Evolutionary conservation across 2,113 vertebrate genomes (phyloP), one percentile per base, ranked within the genome.

Genomic region (Peromyscus californicus): DNA sequence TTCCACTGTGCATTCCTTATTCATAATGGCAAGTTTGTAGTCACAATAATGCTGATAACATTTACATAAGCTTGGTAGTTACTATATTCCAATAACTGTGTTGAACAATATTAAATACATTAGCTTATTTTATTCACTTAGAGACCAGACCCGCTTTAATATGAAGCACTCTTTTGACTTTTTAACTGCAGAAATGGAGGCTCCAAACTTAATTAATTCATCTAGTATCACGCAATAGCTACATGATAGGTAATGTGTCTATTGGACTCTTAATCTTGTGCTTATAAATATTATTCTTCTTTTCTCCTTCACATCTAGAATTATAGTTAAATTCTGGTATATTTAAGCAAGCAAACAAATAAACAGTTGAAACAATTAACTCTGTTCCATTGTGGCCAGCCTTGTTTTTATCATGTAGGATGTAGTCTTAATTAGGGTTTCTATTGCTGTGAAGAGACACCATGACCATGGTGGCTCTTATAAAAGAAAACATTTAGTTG

Each of bases 361-460:
- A 67, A 65, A 57, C 7, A 11, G 0, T 4, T 24, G 16, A 39
- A n/a, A 76, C 1, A 17, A 39, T 10, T 0, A 7, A 24, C 7
- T 87, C 0, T 36, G 6, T 70, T 70, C 15, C 69, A 70, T 7
- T 70, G 33, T 70, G 59, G 7, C 63, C 16, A 26, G 42, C 7
- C 5, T 13, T 39, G 29, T 1, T 67, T 95, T 82, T 16, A 33
- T 15, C 13, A 15, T 10, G 22, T 74, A 57, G 11, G 45, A 39
- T 36, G 21, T 19, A 22, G 61, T 61, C 6, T 21, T 61, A n/a
- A n/a, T n/a, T n/a, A n/a, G n/a, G n/a, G 22, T 24, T 63, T 24
- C 61, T 26, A 24, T 24, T 63, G 61, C 6, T 63, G 21, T 63
- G 22, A 63, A n/a, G n/a, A 24, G 21, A 63, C 21, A 63, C 22